Evolutionary conservation across 2,797 vertebrate genomes (phyloP).

Genomic region (Enteromius paludinosus): DNA sequence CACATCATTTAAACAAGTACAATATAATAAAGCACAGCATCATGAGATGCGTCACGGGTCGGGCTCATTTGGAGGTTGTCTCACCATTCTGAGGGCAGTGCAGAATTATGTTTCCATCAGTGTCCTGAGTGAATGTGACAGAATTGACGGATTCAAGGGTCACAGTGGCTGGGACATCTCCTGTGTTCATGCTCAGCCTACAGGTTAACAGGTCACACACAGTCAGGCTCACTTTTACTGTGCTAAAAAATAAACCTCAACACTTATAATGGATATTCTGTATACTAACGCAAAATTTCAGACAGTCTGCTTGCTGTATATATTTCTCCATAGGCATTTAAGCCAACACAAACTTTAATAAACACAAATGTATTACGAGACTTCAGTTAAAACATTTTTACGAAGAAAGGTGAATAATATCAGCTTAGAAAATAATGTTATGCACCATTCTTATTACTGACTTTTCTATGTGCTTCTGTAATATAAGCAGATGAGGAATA

Average conservation of each 20-base stretch:
- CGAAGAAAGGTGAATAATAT: neutral
- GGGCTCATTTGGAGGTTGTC: neutral
- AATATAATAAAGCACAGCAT: neutral
- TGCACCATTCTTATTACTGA: neutral
- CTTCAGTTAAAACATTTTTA: no score
- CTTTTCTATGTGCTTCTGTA: slow-evolving; percentile 26
- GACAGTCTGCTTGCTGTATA: neutral
- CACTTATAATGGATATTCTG: neutral
- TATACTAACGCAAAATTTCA: neutral
- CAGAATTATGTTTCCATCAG: slow-evolving; percentile 93
- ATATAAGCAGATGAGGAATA: slow-evolving; percentile 66
- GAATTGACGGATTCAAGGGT: slow-evolving; percentile 88
- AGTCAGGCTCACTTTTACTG: neutral
- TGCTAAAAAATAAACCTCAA: no score
- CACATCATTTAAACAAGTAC: neutral
- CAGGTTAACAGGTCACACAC: neutral
- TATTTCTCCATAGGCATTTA: neutral
- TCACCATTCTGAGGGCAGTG: slow-evolving; percentile 90
- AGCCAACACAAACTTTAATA: neutral
- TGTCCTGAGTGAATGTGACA: slow-evolving; percentile 91
- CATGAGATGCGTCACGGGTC: neutral
- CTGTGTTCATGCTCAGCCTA: slow-evolving; percentile 94
- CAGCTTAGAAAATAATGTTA: neutral
- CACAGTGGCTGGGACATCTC: slow-evolving; percentile 85
- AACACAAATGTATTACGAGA: neutral